Conservation (phyloP, 2,888 invertebrate species). For the Saturnia japonica region DNA sequence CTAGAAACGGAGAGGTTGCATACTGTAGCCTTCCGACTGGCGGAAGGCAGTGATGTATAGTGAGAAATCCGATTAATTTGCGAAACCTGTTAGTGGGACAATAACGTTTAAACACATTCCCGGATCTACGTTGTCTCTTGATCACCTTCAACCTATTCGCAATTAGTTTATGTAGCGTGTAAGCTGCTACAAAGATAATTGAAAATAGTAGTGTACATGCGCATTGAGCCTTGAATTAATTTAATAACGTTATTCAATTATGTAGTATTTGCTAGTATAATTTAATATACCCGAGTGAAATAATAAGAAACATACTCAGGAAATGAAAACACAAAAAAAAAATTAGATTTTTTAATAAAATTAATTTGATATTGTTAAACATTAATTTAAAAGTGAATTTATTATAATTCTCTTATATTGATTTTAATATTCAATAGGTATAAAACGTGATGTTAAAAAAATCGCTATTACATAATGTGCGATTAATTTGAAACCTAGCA, state of each 20-base stretch:
- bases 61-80: constrained; percentile 70
- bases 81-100: constrained; percentile 63
- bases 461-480: not conserved
- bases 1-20: constrained; percentile 38
- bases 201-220: constrained; percentile 37
- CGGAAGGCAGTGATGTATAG: constrained; percentile 58
- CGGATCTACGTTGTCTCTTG: constrained; percentile 49
- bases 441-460: not conserved
- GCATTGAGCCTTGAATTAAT: not conserved
- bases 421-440: not conserved
- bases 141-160: constrained; percentile 42
- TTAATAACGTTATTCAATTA: not conserved
- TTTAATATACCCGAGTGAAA: not conserved
- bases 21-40: constrained; percentile 44
- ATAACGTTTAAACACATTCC: constrained; percentile 66
- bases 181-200: constrained; percentile 43
- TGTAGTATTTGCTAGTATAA: not conserved
- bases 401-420: too few species aligned
- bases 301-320: not conserved
- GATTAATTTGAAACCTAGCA: too few species aligned
- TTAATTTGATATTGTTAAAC: not conserved
- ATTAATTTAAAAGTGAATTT: not conserved
- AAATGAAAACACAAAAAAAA: not conserved
- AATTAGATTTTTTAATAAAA: too few species aligned
- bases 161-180: constrained; percentile 51